Evolutionary conservation across 1,140 invertebrate genomes (phyloP).

Genomic region (Eupeodes corollae): DNA sequence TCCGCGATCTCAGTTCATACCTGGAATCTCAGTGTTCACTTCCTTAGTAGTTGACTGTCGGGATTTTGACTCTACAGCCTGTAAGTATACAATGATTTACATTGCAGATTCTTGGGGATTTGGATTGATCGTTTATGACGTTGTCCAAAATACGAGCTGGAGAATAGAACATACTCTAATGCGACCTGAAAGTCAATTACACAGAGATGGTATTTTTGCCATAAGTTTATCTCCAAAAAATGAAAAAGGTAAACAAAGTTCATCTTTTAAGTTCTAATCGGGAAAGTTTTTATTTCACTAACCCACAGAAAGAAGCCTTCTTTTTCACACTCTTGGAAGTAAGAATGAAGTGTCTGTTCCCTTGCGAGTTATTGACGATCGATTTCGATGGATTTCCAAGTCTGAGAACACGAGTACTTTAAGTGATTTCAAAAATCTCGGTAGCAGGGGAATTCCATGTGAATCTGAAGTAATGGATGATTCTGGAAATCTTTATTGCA

Average conservation of each 20-base stretch:
- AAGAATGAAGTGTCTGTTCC: slow-evolving; percentile 55
- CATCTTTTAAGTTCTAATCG: too few relatives aligned
- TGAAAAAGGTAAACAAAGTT: slow-evolving; percentile 7
- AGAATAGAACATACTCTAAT: slow-evolving; percentile 54
- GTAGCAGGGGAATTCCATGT: slow-evolving; percentile 32
- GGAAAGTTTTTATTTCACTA: slow-evolving; percentile 3
- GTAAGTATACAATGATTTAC: slow-evolving; percentile 56
- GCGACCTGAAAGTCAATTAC: slow-evolving; percentile 60
- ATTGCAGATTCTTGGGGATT: slow-evolving; percentile 63
- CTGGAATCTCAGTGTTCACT: slow-evolving; percentile 41
- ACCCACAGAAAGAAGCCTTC: slow-evolving; percentile 45
- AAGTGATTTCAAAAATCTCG: slow-evolving; percentile 15
- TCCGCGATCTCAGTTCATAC: slow-evolving; percentile 36
- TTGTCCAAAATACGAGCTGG: slow-evolving; percentile 47
- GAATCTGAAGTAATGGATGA: slow-evolving; percentile 47
- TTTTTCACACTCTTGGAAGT: slow-evolving; percentile 64
- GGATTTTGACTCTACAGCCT: slow-evolving; percentile 35
- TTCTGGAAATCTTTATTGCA: slow-evolving; percentile 41
- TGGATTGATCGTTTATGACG: slow-evolving; percentile 58
- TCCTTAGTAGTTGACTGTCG: slow-evolving; percentile 48
- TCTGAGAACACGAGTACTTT: not conserved
- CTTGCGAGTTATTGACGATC: slow-evolving; percentile 51
- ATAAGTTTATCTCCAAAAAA: slow-evolving; percentile 49
- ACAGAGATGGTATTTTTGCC: slow-evolving; percentile 51
- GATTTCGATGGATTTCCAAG: slow-evolving; percentile 37